Conservation (phyloP, 2,888 invertebrate species). For the Ethmia dodecea region DNA sequence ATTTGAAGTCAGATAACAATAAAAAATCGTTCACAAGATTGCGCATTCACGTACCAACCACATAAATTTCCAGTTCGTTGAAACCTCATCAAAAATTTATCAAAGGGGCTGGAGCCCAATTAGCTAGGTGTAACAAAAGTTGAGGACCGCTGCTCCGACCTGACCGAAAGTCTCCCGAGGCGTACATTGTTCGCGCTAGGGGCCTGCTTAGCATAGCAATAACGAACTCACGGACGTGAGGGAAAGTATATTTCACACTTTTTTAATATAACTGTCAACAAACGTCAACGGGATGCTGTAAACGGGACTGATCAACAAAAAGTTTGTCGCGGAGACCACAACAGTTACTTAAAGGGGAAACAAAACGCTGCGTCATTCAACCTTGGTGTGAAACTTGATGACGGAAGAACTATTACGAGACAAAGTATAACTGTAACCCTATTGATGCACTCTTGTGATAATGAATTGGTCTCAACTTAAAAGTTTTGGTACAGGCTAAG, state of each 20-base stretch:
- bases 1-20: too few species aligned
- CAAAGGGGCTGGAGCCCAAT: too few species aligned
- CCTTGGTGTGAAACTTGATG: conserved; percentile 41
- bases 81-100: too few species aligned
- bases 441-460: too few species aligned
- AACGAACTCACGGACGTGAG: conserved; percentile 28
- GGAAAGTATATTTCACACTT: conserved; percentile 22
- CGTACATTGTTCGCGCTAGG: conserved; percentile 19
- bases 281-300: conserved; percentile 16
- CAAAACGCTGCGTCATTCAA: conserved; percentile 24
- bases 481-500: too few species aligned
- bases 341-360: conserved; percentile 12
- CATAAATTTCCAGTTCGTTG: too few species aligned
- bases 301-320: conserved; percentile 34
- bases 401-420: too few species aligned
- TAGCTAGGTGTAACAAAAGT: not conserved
- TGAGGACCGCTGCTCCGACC: conserved; percentile 5
- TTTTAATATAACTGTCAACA: conserved; percentile 14
- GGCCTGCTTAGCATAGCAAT: conserved; percentile 37
- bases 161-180: conserved; percentile 20
- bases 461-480: too few species aligned
- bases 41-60: too few species aligned
- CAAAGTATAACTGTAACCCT: too few species aligned
- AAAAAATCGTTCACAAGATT: too few species aligned
- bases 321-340: conserved; percentile 21